Evolutionary conservation across 2,797 vertebrate genomes (phyloP).

Genomic region (Chaetodon trifasciatus): DNA sequence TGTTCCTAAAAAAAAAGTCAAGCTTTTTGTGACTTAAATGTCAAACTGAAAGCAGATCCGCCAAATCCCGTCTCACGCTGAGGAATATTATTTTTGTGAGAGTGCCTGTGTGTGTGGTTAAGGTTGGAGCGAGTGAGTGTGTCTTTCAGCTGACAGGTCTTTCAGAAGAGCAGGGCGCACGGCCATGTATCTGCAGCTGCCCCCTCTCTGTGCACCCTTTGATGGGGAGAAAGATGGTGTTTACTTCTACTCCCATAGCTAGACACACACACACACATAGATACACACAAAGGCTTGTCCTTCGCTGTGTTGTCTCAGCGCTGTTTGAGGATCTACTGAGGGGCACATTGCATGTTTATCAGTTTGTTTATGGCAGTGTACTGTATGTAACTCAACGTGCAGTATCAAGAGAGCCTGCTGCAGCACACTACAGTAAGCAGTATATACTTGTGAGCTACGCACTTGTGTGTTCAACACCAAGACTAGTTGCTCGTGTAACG

Average conservation of each 20-base stretch:
- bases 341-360: constrained; percentile 46
- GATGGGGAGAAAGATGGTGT: constrained; percentile 73
- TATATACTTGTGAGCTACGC: not conserved
- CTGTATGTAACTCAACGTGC: not conserved
- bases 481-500: constrained; percentile 44
- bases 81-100: constrained; percentile 33
- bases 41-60: constrained; percentile 33
- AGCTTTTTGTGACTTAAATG: constrained; percentile 17
- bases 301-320: constrained; percentile 66
- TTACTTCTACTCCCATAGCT: constrained; percentile 44
- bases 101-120: constrained; percentile 23
- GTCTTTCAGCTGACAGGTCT: constrained; percentile 82
- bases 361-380: constrained; percentile 41
- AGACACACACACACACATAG: constrained; percentile 3
- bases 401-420: constrained; percentile 18
- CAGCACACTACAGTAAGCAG: not conserved
- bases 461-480: constrained; percentile 27
- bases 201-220: constrained; percentile 83
- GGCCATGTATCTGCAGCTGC: constrained; percentile 87
- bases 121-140: constrained; percentile 49
- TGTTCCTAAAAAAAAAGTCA: constrained; percentile 14
- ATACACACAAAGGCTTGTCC: constrained; percentile 59
- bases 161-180: constrained; percentile 77
- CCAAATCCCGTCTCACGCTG: constrained; percentile 22
- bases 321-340: constrained; percentile 45